Conservation (phyloP, 1,140 invertebrate species). For the Euborellia annulipes region DNA sequence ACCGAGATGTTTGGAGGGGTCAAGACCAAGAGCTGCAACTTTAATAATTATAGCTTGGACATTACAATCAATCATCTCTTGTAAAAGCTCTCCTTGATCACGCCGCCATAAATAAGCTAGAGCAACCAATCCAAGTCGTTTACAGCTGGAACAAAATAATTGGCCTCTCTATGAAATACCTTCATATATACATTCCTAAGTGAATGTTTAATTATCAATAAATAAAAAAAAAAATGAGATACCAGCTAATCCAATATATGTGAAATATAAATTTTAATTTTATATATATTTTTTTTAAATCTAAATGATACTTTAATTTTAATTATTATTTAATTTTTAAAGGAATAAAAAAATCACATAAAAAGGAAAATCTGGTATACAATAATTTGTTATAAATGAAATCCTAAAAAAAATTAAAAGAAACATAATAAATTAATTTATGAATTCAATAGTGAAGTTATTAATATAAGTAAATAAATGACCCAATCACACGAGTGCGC, state of each 20-base stretch:
- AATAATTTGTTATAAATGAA: too few relatives aligned
- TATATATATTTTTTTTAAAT: too few relatives aligned
- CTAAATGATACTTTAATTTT: too few relatives aligned
- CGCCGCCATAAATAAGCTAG: constrained; percentile 88
- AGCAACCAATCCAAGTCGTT: constrained; percentile 69
- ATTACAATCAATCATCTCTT: constrained; percentile 90
- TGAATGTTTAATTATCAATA: too few relatives aligned
- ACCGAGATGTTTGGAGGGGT: constrained; percentile 73
- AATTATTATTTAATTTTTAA: too few relatives aligned
- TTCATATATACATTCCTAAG: too few relatives aligned
- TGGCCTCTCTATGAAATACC: too few relatives aligned
- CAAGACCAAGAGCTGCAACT: constrained; percentile 81
- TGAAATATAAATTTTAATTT: constrained; percentile 2
- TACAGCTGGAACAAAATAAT: constrained; percentile 47
- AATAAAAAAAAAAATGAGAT: too few relatives aligned
- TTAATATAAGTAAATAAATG: background rate
- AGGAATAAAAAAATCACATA: too few relatives aligned
- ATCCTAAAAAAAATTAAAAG: background rate
- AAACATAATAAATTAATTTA: constrained; percentile 2
- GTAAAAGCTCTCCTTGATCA: constrained; percentile 84
- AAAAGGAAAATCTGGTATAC: too few relatives aligned
- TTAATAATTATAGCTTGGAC: constrained; percentile 93
- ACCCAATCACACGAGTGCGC: too few relatives aligned
- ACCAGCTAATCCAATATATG: too few relatives aligned
- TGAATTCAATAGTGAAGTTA: background rate